Evolutionary conservation across 2,797 vertebrate species (phyloP).

Genomic region (Chelidonichthys spinosus): DNA sequence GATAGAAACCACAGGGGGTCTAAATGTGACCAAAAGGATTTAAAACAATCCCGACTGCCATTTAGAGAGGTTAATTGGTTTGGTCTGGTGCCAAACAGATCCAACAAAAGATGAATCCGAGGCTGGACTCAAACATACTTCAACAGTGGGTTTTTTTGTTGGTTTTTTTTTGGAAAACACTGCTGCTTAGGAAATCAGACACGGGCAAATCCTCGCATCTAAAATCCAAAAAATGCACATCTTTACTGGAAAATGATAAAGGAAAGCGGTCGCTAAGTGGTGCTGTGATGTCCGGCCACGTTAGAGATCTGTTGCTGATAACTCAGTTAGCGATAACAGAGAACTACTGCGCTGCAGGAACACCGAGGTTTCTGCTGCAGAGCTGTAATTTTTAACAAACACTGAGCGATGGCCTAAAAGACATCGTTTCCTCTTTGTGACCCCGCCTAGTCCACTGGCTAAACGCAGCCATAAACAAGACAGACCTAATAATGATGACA

Average conservation of each 20-base stretch:
- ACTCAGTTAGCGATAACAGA: slow-evolving; percentile 57
- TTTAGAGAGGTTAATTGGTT: slow-evolving; percentile 81
- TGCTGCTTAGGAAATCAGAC: slow-evolving; percentile 21
- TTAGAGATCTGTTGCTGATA: slow-evolving; percentile 51
- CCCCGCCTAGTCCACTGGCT: slow-evolving; percentile 54
- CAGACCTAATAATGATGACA: slow-evolving; percentile 71
- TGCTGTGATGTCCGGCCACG: slow-evolving; percentile 27
- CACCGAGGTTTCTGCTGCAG: slow-evolving; percentile 33
- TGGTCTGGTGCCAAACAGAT: slow-evolving; percentile 75
- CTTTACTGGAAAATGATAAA: slow-evolving; percentile 15
- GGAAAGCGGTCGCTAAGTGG: slow-evolving; percentile 30
- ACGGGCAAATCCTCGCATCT: slow-evolving; percentile 27
- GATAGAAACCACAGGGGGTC: slow-evolving; percentile 70
- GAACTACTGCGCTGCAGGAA: slow-evolving; percentile 14
- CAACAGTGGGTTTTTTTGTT: slow-evolving; percentile 22
- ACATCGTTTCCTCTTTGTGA: slow-evolving; percentile 62
- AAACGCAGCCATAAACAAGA: slow-evolving; percentile 74
- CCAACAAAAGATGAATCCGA: slow-evolving; percentile 48
- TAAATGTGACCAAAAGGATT: slow-evolving; percentile 77
- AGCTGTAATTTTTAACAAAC: slow-evolving; percentile 70
- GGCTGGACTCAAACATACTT: slow-evolving; percentile 38
- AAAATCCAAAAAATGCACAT: slow-evolving; percentile 32
- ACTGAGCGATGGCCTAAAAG: slow-evolving; percentile 57
- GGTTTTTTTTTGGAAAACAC: slow-evolving; percentile 30
- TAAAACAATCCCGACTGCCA: slow-evolving; percentile 73